These are phyloP conservation scores for Lutraria rhynchaena DNA, from an alignment of 1,140 invertebrate genomes.

Conservation along the genomic window DNA sequence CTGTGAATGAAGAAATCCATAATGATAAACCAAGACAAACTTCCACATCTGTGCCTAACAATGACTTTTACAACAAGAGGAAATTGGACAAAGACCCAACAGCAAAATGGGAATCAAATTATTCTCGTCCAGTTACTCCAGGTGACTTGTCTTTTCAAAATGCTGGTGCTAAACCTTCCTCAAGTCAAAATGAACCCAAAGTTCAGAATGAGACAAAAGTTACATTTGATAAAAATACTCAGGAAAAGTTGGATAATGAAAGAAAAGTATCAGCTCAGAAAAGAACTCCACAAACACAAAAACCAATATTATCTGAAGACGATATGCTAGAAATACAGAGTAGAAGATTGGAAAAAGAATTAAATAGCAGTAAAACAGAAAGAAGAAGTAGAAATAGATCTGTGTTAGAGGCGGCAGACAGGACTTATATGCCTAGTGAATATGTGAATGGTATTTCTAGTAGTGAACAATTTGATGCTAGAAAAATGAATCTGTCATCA, in stretches of 20 bases:
- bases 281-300: slow-evolving; percentile 9
- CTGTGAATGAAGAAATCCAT: slow-evolving; percentile 6
- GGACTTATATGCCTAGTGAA: slow-evolving; percentile 74
- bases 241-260: slow-evolving; percentile 2
- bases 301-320: slow-evolving; percentile 48
- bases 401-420: not conserved
- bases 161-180: not conserved
- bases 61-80: slow-evolving; percentile 65
- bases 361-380: slow-evolving; percentile 36
- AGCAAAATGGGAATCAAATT: slow-evolving; percentile 63
- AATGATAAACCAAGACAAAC: slow-evolving; percentile 6
- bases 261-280: not conserved
- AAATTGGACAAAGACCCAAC: slow-evolving; percentile 66
- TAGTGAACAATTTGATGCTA: slow-evolving; percentile 72
- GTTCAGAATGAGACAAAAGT: slow-evolving; percentile 20
- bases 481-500: slow-evolving; percentile 75
- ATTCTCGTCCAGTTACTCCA: slow-evolving; percentile 62
- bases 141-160: slow-evolving; percentile 50
- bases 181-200: slow-evolving; percentile 7
- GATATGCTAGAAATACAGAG: slow-evolving; percentile 51
- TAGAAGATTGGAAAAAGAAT: slow-evolving; percentile 45
- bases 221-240: slow-evolving; percentile 44
- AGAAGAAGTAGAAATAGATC: slow-evolving; percentile 22
- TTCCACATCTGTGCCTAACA: slow-evolving; percentile 51
- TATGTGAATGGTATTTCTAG: slow-evolving; percentile 70